Conservation (phyloP, 1,140 invertebrate species). For the Batillaria attramentaria region DNA sequence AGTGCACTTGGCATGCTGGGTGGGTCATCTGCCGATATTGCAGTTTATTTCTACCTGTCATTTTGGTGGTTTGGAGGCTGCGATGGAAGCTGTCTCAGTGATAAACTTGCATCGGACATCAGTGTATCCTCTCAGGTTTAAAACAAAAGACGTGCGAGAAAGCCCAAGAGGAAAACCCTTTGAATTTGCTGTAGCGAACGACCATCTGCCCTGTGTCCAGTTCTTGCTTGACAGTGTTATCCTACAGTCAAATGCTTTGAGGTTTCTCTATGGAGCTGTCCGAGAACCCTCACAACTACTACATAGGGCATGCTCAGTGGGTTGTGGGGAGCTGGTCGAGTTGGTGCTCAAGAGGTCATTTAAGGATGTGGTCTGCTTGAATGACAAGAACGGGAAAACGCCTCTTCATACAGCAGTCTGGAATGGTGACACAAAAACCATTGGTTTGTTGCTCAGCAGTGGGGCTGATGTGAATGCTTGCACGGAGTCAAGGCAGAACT, state of each 20-base stretch:
- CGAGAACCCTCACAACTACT: slow-evolving; percentile 24
- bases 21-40: slow-evolving; percentile 20
- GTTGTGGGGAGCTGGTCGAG: slow-evolving; percentile 3
- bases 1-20: slow-evolving; percentile 27
- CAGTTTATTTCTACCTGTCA: slow-evolving; percentile 1
- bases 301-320: slow-evolving; percentile 34
- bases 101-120: not conserved
- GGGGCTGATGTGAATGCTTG: slow-evolving; percentile 19
- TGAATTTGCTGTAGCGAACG: slow-evolving; percentile 9
- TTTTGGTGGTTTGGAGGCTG: not conserved
- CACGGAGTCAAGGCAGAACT: slow-evolving; percentile 20
- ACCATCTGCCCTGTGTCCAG: slow-evolving; percentile 19
- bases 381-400: slow-evolving; percentile 29
- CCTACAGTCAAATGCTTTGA: slow-evolving; percentile 20
- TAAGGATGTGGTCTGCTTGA: slow-evolving; percentile 8
- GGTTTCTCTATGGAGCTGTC: slow-evolving; percentile 24
- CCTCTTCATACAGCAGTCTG: slow-evolving; percentile 26
- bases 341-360: slow-evolving; percentile 20
- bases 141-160: not conserved
- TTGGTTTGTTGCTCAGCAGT: slow-evolving; percentile 10
- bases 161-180: slow-evolving; percentile 23
- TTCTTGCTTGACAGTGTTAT: slow-evolving; percentile 12
- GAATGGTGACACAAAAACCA: slow-evolving; percentile 29
- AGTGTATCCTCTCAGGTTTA: not conserved
- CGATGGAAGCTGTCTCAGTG: too few species aligned